A percentile compares a stretch with the other conserved stretches of the same genome.
Evolutionary conservation across 2,113 vertebrate species (phyloP).

Genomic region (Tragelaphus strepsiceros): DNA sequence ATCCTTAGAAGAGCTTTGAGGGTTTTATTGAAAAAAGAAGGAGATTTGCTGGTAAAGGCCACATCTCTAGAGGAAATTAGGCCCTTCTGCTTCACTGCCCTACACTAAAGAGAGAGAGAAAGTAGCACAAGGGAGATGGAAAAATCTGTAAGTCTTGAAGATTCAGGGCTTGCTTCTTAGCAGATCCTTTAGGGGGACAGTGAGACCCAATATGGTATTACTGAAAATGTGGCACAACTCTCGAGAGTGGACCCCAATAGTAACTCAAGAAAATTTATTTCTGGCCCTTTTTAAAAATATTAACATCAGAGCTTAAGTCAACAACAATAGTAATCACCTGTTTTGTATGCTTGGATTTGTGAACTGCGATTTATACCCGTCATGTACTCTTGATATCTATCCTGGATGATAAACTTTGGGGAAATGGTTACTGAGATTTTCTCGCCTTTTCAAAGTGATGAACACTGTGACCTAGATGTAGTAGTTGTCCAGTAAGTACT

Average conservation of each 20-base stretch:
- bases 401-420: background rate
- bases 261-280: background rate
- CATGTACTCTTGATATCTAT: background rate
- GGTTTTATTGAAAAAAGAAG: background rate
- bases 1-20: background rate
- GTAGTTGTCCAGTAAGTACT: background rate
- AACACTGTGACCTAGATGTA: background rate
- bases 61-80: background rate
- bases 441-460: background rate
- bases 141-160: background rate
- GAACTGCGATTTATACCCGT: background rate
- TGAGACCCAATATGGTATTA: background rate
- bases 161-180: background rate
- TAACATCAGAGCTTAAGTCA: background rate
- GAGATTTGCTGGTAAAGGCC: background rate
- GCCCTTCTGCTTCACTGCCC: fast-evolving
- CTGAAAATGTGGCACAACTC: background rate
- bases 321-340: background rate
- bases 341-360: background rate
- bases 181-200: background rate
- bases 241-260: background rate
- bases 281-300: background rate
- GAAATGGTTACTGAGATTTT: background rate
- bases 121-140: background rate
- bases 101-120: background rate